Conservation (phyloP, 2,113 vertebrate species). For the Myodes glareolus region DNA sequence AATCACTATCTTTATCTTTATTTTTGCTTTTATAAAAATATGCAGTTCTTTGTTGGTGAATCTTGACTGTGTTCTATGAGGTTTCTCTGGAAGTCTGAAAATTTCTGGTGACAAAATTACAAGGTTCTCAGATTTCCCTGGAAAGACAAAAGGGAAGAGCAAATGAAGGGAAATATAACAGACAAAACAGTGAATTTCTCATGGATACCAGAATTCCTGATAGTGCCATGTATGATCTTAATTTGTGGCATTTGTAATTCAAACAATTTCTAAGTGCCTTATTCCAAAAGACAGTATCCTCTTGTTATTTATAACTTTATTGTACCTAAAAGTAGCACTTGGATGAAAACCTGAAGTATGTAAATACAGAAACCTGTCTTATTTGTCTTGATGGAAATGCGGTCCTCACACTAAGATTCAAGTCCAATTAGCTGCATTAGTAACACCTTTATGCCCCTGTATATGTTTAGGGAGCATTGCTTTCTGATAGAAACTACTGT, state of each 20-base stretch:
- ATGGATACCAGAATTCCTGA: background rate
- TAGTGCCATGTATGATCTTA: background rate
- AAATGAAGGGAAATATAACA: background rate
- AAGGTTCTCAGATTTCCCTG: background rate
- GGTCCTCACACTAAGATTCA: conserved; percentile 19
- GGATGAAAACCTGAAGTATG: background rate
- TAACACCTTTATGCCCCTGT: background rate
- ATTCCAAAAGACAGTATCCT: background rate
- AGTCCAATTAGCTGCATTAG: background rate
- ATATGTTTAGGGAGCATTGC: conserved; percentile 18
- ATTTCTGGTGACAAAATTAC: background rate
- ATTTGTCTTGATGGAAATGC: background rate
- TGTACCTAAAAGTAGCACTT: background rate
- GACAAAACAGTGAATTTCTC: background rate
- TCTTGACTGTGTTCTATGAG: background rate
- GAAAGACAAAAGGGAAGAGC: background rate
- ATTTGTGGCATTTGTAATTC: background rate
- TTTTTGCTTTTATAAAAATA: background rate
- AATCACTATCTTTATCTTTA: background rate
- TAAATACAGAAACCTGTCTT: background rate
- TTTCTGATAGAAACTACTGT: conserved; percentile 31
- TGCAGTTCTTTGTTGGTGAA: background rate
- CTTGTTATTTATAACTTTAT: background rate
- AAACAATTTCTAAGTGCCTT: conserved; percentile 20
- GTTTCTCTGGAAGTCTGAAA: background rate